Percentiles rank a stretch among this genome's conserved stretches.
These are phyloP conservation scores for Pegoplata infirma DNA, from an alignment of 2,888 invertebrate genomes.

Conservation along the genomic window DNA sequence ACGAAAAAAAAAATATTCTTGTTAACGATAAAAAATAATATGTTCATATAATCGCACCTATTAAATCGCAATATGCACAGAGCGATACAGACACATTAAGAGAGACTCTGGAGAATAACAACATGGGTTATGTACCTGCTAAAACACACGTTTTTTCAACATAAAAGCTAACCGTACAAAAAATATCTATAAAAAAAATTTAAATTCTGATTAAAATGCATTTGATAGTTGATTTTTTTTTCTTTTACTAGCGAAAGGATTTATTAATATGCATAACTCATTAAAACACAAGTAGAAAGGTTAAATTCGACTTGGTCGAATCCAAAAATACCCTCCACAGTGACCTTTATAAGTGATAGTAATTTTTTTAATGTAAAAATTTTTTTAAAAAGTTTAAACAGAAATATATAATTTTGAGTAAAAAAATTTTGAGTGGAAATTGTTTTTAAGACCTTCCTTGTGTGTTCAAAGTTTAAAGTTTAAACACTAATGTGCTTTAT, in stretches of 20 bases:
- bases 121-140: conserved; percentile 25
- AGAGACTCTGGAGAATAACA: neutral
- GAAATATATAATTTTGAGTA: conserved; percentile 4
- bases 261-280: conserved; percentile 44
- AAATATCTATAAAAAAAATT: conserved; percentile 42
- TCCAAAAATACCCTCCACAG: too few species aligned
- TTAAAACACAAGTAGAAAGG: too few species aligned
- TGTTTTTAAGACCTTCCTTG: too few species aligned
- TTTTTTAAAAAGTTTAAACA: conserved; percentile 28
- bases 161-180: conserved; percentile 9
- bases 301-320: too few species aligned
- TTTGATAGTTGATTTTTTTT: conserved; percentile 46
- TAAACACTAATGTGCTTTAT: too few species aligned
- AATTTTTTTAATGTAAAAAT: too few species aligned
- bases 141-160: conserved; percentile 37
- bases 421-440: too few species aligned
- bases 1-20: conserved; percentile 6
- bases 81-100: neutral
- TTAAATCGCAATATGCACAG: conserved; percentile 32
- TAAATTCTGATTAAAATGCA: conserved; percentile 44
- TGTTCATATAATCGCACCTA: conserved; percentile 40
- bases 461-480: too few species aligned
- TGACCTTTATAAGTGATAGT: too few species aligned
- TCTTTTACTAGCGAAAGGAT: conserved; percentile 7
- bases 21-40: conserved; percentile 40